Base-by-base conservation (phyloP, 2,797 vertebrate genomes). In the Yasuhikotakia modesta region DNA sequence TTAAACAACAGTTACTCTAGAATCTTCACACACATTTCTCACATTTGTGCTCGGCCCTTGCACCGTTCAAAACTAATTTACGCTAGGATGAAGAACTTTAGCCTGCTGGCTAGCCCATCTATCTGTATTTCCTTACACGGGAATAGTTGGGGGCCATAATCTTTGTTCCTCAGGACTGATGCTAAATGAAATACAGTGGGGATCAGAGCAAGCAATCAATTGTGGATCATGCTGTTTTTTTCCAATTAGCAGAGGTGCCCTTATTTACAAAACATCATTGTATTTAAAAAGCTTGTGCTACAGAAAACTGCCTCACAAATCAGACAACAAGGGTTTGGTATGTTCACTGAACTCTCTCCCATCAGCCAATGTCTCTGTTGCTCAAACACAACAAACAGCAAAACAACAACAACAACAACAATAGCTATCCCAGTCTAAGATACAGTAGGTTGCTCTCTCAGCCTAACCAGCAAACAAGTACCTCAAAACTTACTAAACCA, bases 1-100 rank as follows among this genome's bases (percentile, higher is more conserved):
- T 78, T 79, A 87, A 85, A 85, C 82, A 85, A 79, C 78, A 52
- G 53, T 82, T 82, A 76, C 75, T 79, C 74, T 74, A 60, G 71
- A 76, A 70, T 74, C 74, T 81, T 82, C 82, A 70, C 69, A 81
- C 52, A 50, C 32, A 81, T 76, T 65, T 74, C 72, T 79, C 45
- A 82, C 76, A 83, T 73, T 80, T 81, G 77, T 61, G 58, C 43
- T 30, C 53, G 58, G 81, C 77, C 73, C 78, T 85, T 76, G 81
- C 75, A 70, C 78, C 19, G 50, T 30, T 73, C 61, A 55, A 55
- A 73, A 70, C 43, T n/a, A n/a, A n/a, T n/a, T n/a, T n/a, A n/a
- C n/a, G n/a, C n/a, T n/a, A n/a, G n/a, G n/a, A n/a, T n/a, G n/a
- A n/a, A n/a, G n/a, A n/a, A n/a, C n/a, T n/a, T n/a, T n/a, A n/a